These are phyloP conservation scores for Cydia amplana DNA, from an alignment of 1,140 invertebrate species.

Conservation along the genomic window DNA sequence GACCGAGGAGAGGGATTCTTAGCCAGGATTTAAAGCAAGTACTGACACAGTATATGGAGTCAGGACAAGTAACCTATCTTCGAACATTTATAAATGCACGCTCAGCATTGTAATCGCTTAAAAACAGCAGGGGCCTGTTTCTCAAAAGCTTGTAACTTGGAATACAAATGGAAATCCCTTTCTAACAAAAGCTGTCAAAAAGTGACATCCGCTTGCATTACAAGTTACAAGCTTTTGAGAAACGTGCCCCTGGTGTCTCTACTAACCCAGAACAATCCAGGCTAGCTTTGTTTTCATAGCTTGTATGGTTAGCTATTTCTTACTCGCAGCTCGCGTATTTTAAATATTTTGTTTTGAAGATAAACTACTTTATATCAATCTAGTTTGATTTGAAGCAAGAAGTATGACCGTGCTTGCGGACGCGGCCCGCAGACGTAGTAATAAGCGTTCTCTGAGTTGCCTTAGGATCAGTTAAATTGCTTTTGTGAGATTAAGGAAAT, in stretches of 20 bases:
- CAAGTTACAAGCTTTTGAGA: too few species aligned
- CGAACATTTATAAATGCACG: neutral
- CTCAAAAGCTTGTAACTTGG: too few species aligned
- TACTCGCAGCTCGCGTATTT: neutral
- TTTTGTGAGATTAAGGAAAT: conserved; percentile 30
- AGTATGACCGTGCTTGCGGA: neutral
- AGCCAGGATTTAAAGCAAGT: conserved; percentile 13
- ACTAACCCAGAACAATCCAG: neutral
- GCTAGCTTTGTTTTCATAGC: neutral
- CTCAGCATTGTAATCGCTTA: too few species aligned
- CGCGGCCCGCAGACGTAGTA: neutral
- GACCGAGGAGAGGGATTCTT: conserved; percentile 7
- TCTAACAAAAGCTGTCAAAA: too few species aligned
- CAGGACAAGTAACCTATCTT: neutral
- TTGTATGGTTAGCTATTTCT: neutral
- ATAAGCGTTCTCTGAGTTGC: conserved; percentile 20
- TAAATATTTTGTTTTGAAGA: neutral
- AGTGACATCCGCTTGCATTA: too few species aligned
- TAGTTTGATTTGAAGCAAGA: neutral
- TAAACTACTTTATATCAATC: neutral
- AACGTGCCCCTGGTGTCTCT: too few species aligned
- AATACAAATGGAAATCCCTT: too few species aligned
- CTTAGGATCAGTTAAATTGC: conserved; percentile 29
- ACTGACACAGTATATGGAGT: neutral
- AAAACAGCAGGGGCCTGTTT: too few species aligned